These are phyloP conservation scores for Setipinna tenuifilis DNA, from an alignment of 2,797 vertebrate species.

Conservation along the genomic window DNA sequence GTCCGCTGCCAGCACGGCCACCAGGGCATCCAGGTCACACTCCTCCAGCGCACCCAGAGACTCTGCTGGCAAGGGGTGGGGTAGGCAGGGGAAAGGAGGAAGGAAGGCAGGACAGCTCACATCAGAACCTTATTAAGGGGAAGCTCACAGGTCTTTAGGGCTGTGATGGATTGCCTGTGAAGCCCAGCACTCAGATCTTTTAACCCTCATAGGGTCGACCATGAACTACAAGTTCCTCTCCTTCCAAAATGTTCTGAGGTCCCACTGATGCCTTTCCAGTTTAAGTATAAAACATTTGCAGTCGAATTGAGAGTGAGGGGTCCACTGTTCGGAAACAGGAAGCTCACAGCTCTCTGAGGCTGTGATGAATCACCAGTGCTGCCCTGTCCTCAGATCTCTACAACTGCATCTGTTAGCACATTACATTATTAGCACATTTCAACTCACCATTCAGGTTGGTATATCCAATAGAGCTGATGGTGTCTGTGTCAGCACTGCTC, in stretches of 20 bases:
- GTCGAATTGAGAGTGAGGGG: no score
- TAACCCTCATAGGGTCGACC: neutral
- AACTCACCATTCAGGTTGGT: constrained; percentile 16
- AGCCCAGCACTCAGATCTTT: neutral
- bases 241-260: no score
- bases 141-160: neutral
- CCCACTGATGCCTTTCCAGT: no score
- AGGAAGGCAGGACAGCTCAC: neutral
- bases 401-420: no score
- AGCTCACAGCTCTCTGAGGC: neutral
- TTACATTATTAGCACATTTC: neutral
- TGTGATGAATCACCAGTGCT: neutral
- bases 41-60: constrained; percentile 86
- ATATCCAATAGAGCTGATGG: neutral
- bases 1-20: constrained; percentile 76
- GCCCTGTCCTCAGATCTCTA: neutral
- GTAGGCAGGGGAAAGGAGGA: neutral
- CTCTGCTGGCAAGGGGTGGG: constrained; percentile 64
- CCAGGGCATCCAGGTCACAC: constrained; percentile 84
- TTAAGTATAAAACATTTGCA: no score
- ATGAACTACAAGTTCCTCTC: no score
- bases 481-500: neutral
- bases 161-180: neutral
- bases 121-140: neutral
- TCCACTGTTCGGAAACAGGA: neutral